Percentiles rank a stretch among this genome's conserved stretches.
Evolutionary conservation across 2,113 vertebrate genomes (phyloP).

Genomic region (Periophthalmus modestus): DNA sequence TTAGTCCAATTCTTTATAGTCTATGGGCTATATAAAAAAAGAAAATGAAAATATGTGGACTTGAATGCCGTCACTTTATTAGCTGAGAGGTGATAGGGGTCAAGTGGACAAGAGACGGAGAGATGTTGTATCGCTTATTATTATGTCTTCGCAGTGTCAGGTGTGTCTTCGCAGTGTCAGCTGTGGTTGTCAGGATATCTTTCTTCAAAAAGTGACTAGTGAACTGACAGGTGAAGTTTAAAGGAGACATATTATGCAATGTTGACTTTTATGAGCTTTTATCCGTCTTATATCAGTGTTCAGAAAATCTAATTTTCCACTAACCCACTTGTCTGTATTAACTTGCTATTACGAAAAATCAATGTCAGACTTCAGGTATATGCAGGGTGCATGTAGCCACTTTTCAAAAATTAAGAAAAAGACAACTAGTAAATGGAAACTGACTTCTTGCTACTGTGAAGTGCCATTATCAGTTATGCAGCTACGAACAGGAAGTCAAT

Average conservation of each 20-base stretch:
- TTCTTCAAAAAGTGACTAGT: not conserved
- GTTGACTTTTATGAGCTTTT: too few species aligned
- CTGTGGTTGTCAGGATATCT: conserved; percentile 28
- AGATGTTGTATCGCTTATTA: conserved; percentile 49
- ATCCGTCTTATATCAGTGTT: too few species aligned
- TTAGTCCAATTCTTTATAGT: too few species aligned
- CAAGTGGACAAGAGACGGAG: conserved; percentile 45
- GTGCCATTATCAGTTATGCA: too few species aligned
- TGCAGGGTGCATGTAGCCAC: not conserved
- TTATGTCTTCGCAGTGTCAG: conserved; percentile 55
- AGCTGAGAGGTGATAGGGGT: conserved; percentile 49
- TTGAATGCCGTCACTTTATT: conserved; percentile 41
- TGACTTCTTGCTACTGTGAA: too few species aligned
- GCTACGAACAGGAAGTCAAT: too few species aligned
- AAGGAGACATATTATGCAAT: too few species aligned
- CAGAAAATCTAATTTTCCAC: too few species aligned
- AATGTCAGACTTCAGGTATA: not conserved
- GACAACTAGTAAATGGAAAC: too few species aligned
- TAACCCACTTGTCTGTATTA: too few species aligned
- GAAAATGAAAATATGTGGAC: conserved; percentile 30
- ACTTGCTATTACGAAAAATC: too few species aligned
- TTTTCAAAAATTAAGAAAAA: too few species aligned
- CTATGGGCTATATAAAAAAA: conserved; percentile 9
- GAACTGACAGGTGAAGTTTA: conserved; percentile 8
- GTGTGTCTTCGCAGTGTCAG: conserved; percentile 19